phyloP scores from a whole-genome alignment of 2,113 vertebrate genomes.

The Silurus glanis region DNA sequence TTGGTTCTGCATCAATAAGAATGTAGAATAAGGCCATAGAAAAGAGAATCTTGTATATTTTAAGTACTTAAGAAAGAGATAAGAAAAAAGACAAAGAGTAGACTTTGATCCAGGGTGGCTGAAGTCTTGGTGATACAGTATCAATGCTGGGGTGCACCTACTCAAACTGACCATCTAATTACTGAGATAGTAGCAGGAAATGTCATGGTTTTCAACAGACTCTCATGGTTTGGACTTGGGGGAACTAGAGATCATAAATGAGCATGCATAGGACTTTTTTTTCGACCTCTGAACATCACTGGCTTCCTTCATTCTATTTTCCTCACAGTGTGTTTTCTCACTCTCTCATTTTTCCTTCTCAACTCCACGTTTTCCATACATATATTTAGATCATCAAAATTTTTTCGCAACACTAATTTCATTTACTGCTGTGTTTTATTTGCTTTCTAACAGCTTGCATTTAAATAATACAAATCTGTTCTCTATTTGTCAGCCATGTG shows the following conservation, averaged over 20 bases:
- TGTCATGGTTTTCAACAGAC: background rate
- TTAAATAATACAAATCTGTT: slow-evolving; percentile 77
- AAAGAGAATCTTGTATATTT: background rate
- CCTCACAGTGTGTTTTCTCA: background rate
- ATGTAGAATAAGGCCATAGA: background rate
- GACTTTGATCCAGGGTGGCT: background rate
- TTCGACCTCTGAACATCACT: background rate
- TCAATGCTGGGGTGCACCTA: background rate
- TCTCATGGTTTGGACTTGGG: background rate
- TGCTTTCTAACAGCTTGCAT: slow-evolving; percentile 63
- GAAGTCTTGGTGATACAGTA: background rate
- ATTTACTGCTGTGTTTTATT: slow-evolving; percentile 50
- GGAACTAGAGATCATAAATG: background rate
- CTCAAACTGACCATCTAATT: background rate
- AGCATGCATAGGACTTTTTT: background rate
- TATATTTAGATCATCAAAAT: slow-evolving; percentile 68
- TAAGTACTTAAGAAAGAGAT: background rate
- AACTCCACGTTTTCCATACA: slow-evolving; percentile 27
- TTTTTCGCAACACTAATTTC: slow-evolving; percentile 66
- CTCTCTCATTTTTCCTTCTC: background rate
- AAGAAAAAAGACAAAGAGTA: background rate
- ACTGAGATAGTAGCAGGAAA: background rate
- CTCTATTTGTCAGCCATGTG: slow-evolving; percentile 72
- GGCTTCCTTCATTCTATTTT: background rate
- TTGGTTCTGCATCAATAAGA: background rate